A percentile compares a stretch with the other conserved stretches of the same genome.
phyloP scores from a whole-genome alignment of 2,113 vertebrate species.

The Orycteropus afer region DNA sequence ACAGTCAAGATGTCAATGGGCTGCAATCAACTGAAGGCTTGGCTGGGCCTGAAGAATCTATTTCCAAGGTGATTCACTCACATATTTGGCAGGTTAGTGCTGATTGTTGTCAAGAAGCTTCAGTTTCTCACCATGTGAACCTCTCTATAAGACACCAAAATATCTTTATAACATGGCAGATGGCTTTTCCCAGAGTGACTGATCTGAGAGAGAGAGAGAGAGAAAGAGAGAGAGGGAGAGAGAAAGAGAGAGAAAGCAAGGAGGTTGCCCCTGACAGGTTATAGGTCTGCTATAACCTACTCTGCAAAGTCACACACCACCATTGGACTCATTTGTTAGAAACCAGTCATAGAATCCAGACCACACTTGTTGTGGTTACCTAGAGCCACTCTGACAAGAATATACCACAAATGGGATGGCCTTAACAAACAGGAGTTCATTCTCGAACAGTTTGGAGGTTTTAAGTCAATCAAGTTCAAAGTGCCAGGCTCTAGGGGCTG shows the following conservation, averaged over 20 bases:
- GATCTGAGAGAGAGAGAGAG: not conserved
- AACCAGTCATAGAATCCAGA: not conserved
- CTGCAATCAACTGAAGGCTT: not conserved
- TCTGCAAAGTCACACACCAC: not conserved
- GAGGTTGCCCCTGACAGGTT: not conserved
- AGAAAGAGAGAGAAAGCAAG: not conserved
- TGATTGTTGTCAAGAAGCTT: not conserved
- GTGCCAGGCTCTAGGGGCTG: no score
- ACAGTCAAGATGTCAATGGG: not conserved
- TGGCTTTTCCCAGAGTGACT: not conserved
- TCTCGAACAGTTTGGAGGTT: no score
- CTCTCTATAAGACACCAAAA: not conserved
- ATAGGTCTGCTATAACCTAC: no score
- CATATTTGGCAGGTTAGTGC: not conserved
- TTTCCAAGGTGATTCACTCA: not conserved
- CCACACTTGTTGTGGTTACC: no score
- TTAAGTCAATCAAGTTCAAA: no score
- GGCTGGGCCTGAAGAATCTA: not conserved
- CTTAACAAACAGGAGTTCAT: no score
- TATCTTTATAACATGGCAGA: not conserved
- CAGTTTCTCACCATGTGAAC: not conserved
- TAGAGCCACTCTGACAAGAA: no score
- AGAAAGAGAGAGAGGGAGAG: no score
- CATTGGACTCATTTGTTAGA: not conserved
- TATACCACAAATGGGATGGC: no score